Conservation (phyloP, 1,140 invertebrate species). For the Pteromalus puparum region DNA sequence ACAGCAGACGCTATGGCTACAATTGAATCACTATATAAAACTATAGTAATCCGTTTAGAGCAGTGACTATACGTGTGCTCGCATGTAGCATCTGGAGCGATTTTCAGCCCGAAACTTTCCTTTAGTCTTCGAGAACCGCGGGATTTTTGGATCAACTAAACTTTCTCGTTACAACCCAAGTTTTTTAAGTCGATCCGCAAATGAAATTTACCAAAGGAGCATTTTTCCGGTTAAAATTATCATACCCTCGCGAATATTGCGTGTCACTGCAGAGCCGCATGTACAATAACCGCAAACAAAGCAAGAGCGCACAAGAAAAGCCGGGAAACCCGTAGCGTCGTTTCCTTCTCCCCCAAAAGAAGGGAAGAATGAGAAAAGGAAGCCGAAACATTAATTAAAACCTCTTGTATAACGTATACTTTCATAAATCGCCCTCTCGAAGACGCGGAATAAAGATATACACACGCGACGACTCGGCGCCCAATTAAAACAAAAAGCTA, state of each 20-base stretch:
- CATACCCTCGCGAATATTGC: no score
- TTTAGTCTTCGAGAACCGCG: no score
- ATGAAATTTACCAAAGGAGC: no score
- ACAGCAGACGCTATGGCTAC: neutral
- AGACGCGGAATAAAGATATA: neutral
- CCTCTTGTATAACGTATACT: neutral
- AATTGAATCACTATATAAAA: slow-evolving; percentile 42
- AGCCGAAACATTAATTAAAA: slow-evolving; percentile 13
- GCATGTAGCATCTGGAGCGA: neutral
- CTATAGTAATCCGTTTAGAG: slow-evolving; percentile 30
- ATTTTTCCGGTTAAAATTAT: no score
- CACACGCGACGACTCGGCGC: no score
- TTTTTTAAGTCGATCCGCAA: no score
- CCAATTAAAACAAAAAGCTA: slow-evolving; percentile 28
- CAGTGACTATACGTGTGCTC: neutral
- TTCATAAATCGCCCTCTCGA: slow-evolving; percentile 1
- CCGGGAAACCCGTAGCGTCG: neutral
- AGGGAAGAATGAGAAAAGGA: no score
- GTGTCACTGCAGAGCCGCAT: no score
- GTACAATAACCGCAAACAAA: no score
- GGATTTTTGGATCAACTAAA: no score
- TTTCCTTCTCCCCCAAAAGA: neutral
- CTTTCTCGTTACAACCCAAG: no score
- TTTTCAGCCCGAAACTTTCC: neutral
- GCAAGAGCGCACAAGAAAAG: no score